Conservation (phyloP, 2,888 invertebrate species). For the Agonopterix subpropinquella region DNA sequence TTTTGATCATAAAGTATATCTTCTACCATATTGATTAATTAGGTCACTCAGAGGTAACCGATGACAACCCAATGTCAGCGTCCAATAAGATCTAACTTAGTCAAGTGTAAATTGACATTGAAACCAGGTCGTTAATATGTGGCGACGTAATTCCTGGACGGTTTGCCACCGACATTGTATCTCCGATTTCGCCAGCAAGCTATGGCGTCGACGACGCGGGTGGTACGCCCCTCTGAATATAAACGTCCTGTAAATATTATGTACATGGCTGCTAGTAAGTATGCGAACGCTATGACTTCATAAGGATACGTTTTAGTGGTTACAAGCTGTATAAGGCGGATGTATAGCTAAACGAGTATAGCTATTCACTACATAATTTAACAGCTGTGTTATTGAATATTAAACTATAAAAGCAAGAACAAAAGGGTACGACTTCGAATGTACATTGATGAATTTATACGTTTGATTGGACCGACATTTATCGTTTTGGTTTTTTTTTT, state of each 20-base stretch:
- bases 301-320: conserved; percentile 11
- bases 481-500: too few species aligned
- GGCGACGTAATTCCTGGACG: conserved; percentile 13
- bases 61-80: conserved; percentile 2
- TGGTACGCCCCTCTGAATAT: conserved; percentile 57
- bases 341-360: background rate
- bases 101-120: too few species aligned
- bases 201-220: conserved; percentile 53
- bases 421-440: too few species aligned
- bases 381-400: too few species aligned
- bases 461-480: too few species aligned
- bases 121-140: too few species aligned
- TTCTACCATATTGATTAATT: background rate
- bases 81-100: background rate
- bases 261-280: conserved; percentile 36
- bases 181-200: conserved; percentile 48
- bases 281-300: conserved; percentile 17
- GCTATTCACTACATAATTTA: too few species aligned
- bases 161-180: conserved; percentile 39
- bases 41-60: conserved; percentile 2
- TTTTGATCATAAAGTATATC: too few species aligned
- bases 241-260: conserved; percentile 54
- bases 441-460: too few species aligned
- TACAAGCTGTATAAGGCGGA: conserved; percentile 1
- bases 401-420: too few species aligned